Conservation (phyloP, 1,140 invertebrate species). For the Pseudomyrmex sp. region DNA sequence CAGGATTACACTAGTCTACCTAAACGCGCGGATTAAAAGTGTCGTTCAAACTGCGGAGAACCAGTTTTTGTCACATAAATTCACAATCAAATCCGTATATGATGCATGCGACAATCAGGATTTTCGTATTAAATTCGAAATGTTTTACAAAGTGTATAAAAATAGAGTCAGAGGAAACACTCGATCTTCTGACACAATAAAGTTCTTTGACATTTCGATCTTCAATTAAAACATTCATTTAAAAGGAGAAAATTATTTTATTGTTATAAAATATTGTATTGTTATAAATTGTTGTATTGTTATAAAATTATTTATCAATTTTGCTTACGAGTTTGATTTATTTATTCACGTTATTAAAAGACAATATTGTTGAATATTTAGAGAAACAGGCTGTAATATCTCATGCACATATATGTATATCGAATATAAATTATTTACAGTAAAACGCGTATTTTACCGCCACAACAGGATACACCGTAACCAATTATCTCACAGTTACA, state of each 20-base stretch:
- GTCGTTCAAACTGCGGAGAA: no score
- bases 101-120: neutral
- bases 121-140: neutral
- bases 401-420: neutral
- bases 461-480: neutral
- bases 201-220: neutral
- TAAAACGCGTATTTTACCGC: neutral
- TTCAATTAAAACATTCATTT: neutral
- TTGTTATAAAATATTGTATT: no score
- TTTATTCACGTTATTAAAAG: neutral
- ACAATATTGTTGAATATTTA: slow-evolving; percentile 9
- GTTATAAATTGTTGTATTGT: no score
- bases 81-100: neutral
- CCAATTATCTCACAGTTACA: slow-evolving; percentile 37
- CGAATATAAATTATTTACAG: slow-evolving; percentile 6
- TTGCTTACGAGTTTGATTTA: neutral
- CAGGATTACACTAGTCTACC: neutral
- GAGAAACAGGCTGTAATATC: neutral
- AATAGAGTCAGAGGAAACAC: no score
- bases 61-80: neutral
- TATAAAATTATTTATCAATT: no score
- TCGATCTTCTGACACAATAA: neutral
- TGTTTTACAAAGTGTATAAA: no score
- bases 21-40: neutral
- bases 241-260: no score